Evolutionary conservation across 64 coral and sea anemone genomes (phyloP).

Genomic region (Catalaphyllia jardinei): DNA sequence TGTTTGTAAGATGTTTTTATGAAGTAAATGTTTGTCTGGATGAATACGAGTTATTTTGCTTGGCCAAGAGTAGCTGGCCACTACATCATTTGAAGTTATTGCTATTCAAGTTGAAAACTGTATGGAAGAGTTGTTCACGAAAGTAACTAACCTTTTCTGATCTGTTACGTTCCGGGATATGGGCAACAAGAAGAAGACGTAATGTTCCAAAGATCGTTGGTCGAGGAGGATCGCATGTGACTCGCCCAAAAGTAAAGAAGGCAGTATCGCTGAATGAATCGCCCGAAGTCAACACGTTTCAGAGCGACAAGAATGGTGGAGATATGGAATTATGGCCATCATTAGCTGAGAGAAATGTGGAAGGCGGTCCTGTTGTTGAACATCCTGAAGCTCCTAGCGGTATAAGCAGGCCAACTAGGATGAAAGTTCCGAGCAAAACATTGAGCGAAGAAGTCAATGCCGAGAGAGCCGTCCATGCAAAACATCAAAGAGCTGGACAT

Average conservation of each 20-base stretch:
- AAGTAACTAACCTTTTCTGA: not conserved
- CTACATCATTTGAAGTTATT: constrained; percentile 34
- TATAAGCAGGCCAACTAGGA: not conserved
- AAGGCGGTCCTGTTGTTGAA: not conserved
- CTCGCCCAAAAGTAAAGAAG: not conserved
- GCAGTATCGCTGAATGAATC: too few relatives aligned
- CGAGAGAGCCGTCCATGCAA: constrained; percentile 27
- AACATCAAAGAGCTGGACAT: constrained; percentile 49
- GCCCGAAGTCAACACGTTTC: not conserved
- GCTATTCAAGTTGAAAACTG: constrained; percentile 13
- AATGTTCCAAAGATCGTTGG: not conserved
- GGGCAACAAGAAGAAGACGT: not conserved
- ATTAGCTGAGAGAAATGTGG: not conserved
- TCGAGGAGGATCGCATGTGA: not conserved
- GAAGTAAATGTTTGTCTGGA: too few relatives aligned
- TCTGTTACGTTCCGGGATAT: too few relatives aligned
- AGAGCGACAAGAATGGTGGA: constrained; percentile 15
- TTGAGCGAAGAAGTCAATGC: constrained; percentile 31
- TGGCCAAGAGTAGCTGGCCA: not conserved
- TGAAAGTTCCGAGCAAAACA: constrained; percentile 9
- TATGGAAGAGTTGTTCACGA: constrained; percentile 2
- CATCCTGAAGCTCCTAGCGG: not conserved
- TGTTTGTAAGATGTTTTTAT: too few relatives aligned
- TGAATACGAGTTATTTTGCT: too few relatives aligned
- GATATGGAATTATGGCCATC: constrained; percentile 4